Base-by-base conservation (phyloP, 2,113 vertebrate species). In the Hippolais icterina region DNA sequence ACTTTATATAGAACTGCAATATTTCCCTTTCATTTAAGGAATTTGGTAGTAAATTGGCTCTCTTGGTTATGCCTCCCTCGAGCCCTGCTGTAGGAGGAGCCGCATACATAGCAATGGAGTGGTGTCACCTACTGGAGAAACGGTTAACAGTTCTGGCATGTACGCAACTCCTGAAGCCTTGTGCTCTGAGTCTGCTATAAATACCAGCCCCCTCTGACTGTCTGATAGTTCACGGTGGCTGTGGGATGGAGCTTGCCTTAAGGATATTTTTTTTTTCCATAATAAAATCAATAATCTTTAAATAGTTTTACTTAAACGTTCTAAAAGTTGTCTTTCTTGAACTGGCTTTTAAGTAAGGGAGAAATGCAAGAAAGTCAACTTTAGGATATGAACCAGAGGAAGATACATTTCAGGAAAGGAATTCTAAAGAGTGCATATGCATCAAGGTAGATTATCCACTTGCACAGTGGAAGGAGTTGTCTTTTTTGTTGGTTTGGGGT, bases 111-210 rank as follows among this genome's bases (percentile, higher is more conserved):
- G 87, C 93, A 60, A 25, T 64, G 93, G 21, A 18, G 44, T 94
- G 59, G 69, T 87, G 72, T 88, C 94, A 94, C 80, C 90, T 83
- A 1, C 35, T 64, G 59, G 74, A 94, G 93, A 74, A 53, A 70
- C 10, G 29, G 68, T 81, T 31, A 23, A 50, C 59, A 56, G 83
- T 81, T 94, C 39, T 93, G 94, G 90, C 83, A 37, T 46, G 42
- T 47, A 2, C 60, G 23, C 53, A 60, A 5, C 59, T 94, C 66
- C 52, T 0, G 0, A 47, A 94, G 81, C 46, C 54, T 28, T 21
- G 50, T 15, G 5, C 63, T 91, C 42, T 44, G 68, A 53, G 75
- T 44, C n/a, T 56, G 90, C 88, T 95, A 76, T 94, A 95, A 96
- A 95, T 96, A 93, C 61, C 90, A 80, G 10, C 29, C 29, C 47